Evolutionary conservation across 2,113 vertebrate genomes (phyloP).

Genomic region (Sylvietta virens): DNA sequence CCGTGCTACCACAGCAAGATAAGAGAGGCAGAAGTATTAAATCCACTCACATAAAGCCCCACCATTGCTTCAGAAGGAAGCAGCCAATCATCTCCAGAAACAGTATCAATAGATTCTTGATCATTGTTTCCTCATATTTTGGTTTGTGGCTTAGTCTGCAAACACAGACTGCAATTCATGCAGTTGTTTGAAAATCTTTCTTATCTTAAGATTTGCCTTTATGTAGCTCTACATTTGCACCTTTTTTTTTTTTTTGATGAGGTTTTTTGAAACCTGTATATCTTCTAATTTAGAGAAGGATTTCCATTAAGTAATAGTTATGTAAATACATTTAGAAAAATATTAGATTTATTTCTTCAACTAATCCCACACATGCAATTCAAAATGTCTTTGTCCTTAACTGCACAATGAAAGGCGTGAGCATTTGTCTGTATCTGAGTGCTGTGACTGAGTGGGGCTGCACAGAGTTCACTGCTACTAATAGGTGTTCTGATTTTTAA

Average conservation of each 20-base stretch:
- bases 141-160: neutral
- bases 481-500: neutral
- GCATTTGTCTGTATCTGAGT: neutral
- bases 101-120: neutral
- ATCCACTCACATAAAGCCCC: neutral
- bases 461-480: neutral
- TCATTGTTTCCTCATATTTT: neutral
- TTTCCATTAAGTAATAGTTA: neutral
- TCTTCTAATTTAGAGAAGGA: neutral
- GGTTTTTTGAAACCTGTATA: neutral
- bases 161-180: neutral
- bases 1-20: neutral
- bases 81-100: neutral
- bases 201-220: neutral
- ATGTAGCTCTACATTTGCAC: neutral
- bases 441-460: neutral
- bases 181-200: neutral
- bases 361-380: neutral
- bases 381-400: neutral
- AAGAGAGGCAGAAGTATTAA: neutral
- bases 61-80: neutral
- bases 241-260: neutral
- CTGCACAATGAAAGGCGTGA: neutral
- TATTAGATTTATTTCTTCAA: neutral
- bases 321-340: neutral